phyloP scores from a whole-genome alignment of 2,888 invertebrate genomes.

The Pristionchus mayeri region DNA sequence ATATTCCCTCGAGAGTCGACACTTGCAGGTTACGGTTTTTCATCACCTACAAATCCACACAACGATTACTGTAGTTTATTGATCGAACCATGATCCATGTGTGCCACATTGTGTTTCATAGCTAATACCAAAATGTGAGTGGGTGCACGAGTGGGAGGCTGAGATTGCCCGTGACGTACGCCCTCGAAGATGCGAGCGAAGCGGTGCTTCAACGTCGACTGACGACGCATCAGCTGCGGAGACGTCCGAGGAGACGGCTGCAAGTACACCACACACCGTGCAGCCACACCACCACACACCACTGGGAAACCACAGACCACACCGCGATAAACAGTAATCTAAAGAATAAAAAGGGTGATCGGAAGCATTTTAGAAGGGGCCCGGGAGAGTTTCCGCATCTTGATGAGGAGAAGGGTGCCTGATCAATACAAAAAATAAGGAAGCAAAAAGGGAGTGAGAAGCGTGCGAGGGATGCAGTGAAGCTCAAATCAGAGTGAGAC shows the following conservation, averaged over 20 bases:
- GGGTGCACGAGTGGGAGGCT: not conserved
- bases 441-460: not conserved
- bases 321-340: too few relatives aligned
- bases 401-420: too few relatives aligned
- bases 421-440: not conserved
- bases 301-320: not conserved
- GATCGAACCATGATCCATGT: too few relatives aligned
- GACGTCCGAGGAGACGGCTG: slow-evolving; percentile 24
- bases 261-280: slow-evolving; percentile 20
- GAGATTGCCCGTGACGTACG: not conserved
- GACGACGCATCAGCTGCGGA: not conserved
- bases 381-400: too few relatives aligned
- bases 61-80: not conserved
- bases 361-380: too few relatives aligned
- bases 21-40: slow-evolving; percentile 61
- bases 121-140: not conserved
- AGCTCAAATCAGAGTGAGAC: not conserved
- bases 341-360: too few relatives aligned
- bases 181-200: slow-evolving; percentile 9
- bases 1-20: slow-evolving; percentile 63
- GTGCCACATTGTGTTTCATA: too few relatives aligned
- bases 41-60: slow-evolving; percentile 51
- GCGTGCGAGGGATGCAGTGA: not conserved
- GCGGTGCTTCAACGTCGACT: not conserved
- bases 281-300: slow-evolving; percentile 3